Evolutionary conservation across 2,113 vertebrate genomes (phyloP).

Genomic region (Uria lomvia): DNA sequence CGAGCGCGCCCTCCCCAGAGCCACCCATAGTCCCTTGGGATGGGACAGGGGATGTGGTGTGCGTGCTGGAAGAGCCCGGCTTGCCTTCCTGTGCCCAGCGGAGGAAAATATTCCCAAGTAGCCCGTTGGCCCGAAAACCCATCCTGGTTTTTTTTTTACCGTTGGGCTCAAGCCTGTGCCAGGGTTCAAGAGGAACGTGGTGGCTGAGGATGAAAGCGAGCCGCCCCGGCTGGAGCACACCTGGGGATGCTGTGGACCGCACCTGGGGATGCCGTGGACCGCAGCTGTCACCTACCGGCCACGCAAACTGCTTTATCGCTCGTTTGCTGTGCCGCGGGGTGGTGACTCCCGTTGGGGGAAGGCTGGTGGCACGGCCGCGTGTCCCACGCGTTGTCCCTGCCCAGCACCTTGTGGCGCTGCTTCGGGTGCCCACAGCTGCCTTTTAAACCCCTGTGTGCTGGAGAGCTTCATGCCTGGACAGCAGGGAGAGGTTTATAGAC

Average conservation of each 20-base stretch:
- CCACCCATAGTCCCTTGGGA: not conserved
- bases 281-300: not conserved
- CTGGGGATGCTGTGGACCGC: not conserved
- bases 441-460: not conserved
- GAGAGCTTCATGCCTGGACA: not conserved
- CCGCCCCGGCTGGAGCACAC: not conserved
- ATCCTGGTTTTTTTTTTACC: not conserved
- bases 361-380: not conserved
- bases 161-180: fast-evolving
- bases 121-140: fast-evolving
- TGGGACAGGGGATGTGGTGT: fast-evolving
- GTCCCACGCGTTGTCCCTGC: fast-evolving
- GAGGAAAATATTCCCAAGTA: not conserved
- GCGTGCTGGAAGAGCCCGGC: not conserved
- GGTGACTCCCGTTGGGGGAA: not conserved
- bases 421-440: not conserved
- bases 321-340: not conserved
- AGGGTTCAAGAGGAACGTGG: fast-evolving
- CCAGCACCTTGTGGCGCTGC: too few species aligned
- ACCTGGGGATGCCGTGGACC: not conserved
- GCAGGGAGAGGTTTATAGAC: not conserved
- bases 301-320: not conserved
- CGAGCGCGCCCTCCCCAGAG: fast-evolving
- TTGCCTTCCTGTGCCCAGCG: fast-evolving
- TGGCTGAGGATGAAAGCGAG: not conserved